Percentiles rank a stretch among this genome's conserved stretches.
Evolutionary conservation across 1,140 invertebrate species (phyloP).

Genomic region (Drosophila malerkotliana): DNA sequence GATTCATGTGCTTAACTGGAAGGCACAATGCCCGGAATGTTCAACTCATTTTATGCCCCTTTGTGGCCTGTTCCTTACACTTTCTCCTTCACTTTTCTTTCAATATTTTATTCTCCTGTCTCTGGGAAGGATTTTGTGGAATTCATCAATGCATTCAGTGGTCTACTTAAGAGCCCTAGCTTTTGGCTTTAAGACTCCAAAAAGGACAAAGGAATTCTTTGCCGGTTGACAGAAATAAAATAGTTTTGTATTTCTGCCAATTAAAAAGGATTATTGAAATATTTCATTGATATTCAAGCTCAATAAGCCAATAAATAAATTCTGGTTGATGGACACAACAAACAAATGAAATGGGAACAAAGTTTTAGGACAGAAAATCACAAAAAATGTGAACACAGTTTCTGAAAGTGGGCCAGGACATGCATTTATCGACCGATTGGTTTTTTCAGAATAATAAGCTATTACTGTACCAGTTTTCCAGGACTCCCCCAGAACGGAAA

Average conservation of each 20-base stretch:
- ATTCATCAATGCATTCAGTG: constrained; percentile 36
- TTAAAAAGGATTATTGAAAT: neutral
- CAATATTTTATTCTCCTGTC: neutral
- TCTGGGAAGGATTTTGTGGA: constrained; percentile 10
- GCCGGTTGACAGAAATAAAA: neutral
- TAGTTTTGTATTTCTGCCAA: neutral
- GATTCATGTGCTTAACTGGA: constrained; percentile 72
- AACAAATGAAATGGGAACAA: neutral
- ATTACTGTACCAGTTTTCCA: constrained; percentile 37
- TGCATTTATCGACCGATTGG: constrained; percentile 54
- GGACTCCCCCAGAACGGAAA: constrained; percentile 48
- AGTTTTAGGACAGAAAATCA: neutral
- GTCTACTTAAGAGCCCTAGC: neutral
- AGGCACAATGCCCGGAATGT: constrained; percentile 60
- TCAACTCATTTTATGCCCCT: constrained; percentile 56
- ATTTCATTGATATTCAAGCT: neutral
- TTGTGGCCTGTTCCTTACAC: constrained; percentile 34
- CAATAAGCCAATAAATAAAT: neutral
- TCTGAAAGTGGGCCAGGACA: constrained; percentile 18
- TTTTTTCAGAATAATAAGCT: constrained; percentile 57
- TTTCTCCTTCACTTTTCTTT: constrained; percentile 6
- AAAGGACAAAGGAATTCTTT: neutral
- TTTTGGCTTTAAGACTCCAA: constrained; percentile 14
- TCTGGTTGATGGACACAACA: constrained; percentile 2
- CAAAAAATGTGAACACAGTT: neutral